Percentiles rank a stretch among this genome's conserved stretches.
Conservation (phyloP, 2,888 invertebrate species). For the Pycnomerus fuliginosus region DNA sequence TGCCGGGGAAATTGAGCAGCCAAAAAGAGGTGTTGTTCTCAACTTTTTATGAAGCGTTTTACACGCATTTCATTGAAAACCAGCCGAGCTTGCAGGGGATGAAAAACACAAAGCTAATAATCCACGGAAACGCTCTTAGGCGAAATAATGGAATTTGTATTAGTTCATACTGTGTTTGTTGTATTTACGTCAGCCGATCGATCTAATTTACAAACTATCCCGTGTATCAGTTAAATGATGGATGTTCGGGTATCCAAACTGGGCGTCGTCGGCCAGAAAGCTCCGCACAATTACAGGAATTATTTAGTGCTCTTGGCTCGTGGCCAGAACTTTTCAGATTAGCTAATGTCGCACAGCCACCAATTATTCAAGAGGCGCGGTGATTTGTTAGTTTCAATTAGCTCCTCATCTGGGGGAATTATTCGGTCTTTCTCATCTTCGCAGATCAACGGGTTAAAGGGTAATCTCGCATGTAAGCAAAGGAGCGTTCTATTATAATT, state of each 20-base stretch:
- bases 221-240: slow-evolving; percentile 11
- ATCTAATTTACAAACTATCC: too few species aligned
- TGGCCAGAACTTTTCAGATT: slow-evolving; percentile 13
- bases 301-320: slow-evolving; percentile 11
- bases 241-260: slow-evolving; percentile 6
- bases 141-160: slow-evolving; percentile 19
- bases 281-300: slow-evolving; percentile 4
- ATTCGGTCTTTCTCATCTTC: not conserved
- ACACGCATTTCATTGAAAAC: slow-evolving; percentile 6
- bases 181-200: not conserved
- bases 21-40: too few species aligned
- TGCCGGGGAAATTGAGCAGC: too few species aligned
- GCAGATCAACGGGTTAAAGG: slow-evolving; percentile 25
- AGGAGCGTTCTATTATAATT: too few species aligned
- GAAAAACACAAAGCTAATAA: slow-evolving; percentile 11
- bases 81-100: slow-evolving; percentile 8
- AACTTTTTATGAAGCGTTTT: too few species aligned
- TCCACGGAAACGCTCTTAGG: slow-evolving; percentile 12
- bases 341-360: slow-evolving; percentile 11
- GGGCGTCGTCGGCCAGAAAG: not conserved
- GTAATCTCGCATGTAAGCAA: too few species aligned
- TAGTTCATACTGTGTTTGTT: slow-evolving; percentile 1
- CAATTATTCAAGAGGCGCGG: slow-evolving; percentile 26
- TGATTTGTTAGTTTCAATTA: slow-evolving; percentile 32
- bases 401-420: slow-evolving; percentile 2